Evolutionary conservation across 2,113 vertebrate genomes (phyloP).

Genomic region (Lates calcarifer): DNA sequence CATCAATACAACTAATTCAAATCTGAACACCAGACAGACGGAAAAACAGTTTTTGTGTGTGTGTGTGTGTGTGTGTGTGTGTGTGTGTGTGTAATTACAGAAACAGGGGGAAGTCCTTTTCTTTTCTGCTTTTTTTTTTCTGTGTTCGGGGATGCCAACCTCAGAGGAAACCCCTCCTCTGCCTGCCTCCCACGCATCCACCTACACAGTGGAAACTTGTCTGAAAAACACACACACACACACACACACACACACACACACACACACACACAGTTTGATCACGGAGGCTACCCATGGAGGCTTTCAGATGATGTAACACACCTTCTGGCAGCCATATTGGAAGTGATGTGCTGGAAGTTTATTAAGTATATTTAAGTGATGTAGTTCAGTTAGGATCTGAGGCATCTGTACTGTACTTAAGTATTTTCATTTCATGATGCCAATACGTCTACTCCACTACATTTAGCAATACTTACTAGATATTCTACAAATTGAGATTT

Average conservation of each 20-base stretch:
- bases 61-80: not conserved
- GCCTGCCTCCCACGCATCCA: slow-evolving; percentile 75
- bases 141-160: slow-evolving; percentile 79
- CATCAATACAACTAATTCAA: not conserved
- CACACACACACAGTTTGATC: slow-evolving; percentile 27
- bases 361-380: too few species aligned
- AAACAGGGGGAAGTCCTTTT: slow-evolving; percentile 66
- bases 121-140: slow-evolving; percentile 39
- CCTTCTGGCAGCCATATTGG: not conserved
- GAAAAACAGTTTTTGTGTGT: not conserved
- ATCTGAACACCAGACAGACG: not conserved
- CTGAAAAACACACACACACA: slow-evolving; percentile 37
- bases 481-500: too few species aligned
- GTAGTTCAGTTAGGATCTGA: too few species aligned
- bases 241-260: not conserved
- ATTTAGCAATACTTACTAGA: too few species aligned
- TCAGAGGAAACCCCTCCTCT: slow-evolving; percentile 80
- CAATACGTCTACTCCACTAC: too few species aligned
- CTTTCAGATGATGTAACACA: slow-evolving; percentile 31
- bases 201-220: slow-evolving; percentile 78
- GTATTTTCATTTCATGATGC: too few species aligned
- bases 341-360: not conserved
- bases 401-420: too few species aligned
- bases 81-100: slow-evolving; percentile 1
- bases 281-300: not conserved